Evolutionary conservation across 92 coral and sea anemone species (phyloP), one percentile per base, ranked within the genome.

Genomic region (Zoanthus sansibaricus): DNA sequence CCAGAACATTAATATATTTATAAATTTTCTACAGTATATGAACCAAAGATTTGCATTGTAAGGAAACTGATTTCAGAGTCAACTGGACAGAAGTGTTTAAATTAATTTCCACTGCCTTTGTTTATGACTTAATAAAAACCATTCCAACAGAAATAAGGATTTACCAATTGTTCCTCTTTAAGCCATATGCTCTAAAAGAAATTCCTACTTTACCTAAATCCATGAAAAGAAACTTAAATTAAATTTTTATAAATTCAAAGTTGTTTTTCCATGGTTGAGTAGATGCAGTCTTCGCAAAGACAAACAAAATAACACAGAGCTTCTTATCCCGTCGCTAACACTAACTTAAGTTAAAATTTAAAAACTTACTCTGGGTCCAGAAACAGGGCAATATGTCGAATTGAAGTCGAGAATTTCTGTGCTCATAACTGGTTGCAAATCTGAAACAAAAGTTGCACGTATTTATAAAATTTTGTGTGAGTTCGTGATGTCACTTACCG

Each of bases 351-450:
- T 16, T 9, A 47, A 4, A 76, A 51, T 21, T 52, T 17, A 44
- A 21, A 71, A 64, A 66, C 85, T 80, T 80, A 80, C 85, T 49
- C 46, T 67, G 4, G 14, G 6, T 69, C 72, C 70, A 48, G 46
- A 54, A 20, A 17, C 30, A 62, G 85, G 85, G 21, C 75, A 80
- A 80, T 64, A 80, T 1, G 47, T 44, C 13, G 85, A 64, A 1
- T 37, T 42, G 7, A 80, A 55, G 18, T 80, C 85, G 47, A 80
- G 72, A 4, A 80, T 37, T 80, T 80, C 85, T 80, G 85, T 59
- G 5, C 75, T 68, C 85, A 80, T 80, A 11, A 5, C 49, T 80
- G 45, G 52, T 16, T 10, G 12, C 32, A 62, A 64, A 37, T 80
- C 85, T 80, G 85, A 45, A 80, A 80, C 3, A 5, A 37, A 64